Evolutionary conservation across 1,140 invertebrate species (phyloP).

Genomic region (Brachionus asplanchnoidis): DNA sequence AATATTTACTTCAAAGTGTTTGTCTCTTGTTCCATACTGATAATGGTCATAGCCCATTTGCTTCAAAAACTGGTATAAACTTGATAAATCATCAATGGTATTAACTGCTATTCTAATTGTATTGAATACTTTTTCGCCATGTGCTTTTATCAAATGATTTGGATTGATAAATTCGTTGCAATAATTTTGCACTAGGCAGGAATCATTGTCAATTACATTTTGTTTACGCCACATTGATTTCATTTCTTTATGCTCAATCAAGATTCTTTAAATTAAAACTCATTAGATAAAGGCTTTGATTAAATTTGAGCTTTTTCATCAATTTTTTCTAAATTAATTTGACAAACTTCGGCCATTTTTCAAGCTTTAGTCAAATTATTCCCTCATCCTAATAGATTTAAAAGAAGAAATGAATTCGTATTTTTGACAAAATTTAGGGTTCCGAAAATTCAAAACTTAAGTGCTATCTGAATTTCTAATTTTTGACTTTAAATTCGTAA

Average conservation of each 20-base stretch:
- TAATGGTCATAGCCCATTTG: constrained; percentile 19
- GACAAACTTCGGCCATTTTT: not conserved
- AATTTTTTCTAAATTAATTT: not conserved
- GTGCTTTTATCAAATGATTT: constrained; percentile 10
- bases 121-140: constrained; percentile 30
- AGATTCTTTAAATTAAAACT: not conserved
- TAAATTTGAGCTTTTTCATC: not conserved
- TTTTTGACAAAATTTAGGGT: too few species aligned
- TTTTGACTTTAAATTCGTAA: too few species aligned
- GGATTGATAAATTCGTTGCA: not conserved
- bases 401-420: too few species aligned
- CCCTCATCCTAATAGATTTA: too few species aligned
- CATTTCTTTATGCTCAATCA: constrained; percentile 39
- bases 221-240: constrained; percentile 32
- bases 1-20: constrained; percentile 6
- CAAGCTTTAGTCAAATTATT: too few species aligned
- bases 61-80: not conserved
- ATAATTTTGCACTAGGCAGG: not conserved
- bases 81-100: not conserved
- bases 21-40: constrained; percentile 6
- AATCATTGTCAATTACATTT: not conserved
- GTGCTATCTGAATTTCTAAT: too few species aligned
- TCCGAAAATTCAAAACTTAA: too few species aligned
- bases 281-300: not conserved
- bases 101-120: constrained; percentile 13